phyloP scores from a whole-genome alignment of 2,113 vertebrate genomes.

The Caretta caretta region DNA sequence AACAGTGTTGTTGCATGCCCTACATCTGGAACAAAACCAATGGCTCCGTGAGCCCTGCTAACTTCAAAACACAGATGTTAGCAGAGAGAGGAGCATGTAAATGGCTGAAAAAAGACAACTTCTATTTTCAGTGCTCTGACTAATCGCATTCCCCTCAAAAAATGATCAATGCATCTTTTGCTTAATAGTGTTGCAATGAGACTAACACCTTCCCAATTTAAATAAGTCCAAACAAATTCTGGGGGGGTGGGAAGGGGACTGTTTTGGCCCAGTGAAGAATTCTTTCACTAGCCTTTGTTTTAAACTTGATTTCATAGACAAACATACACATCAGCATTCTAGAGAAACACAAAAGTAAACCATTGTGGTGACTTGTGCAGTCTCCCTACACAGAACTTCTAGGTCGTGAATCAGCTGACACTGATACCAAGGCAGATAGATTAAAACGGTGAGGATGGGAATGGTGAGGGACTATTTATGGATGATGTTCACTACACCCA shows the following conservation, averaged over 20 bases:
- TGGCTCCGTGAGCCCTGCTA: background rate
- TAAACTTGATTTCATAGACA: background rate
- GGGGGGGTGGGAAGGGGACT: background rate
- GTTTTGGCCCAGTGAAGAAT: background rate
- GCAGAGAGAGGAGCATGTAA: background rate
- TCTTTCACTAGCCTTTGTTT: background rate
- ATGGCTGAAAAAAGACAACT: background rate
- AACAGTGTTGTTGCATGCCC: fast-evolving
- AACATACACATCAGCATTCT: background rate
- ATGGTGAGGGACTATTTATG: constrained; percentile 34
- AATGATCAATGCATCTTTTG: background rate
- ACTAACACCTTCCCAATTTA: background rate
- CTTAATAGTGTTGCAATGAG: background rate
- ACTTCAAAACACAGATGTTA: background rate
- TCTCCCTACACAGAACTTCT: constrained; percentile 51
- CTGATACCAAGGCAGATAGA: constrained; percentile 55
- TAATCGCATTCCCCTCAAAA: background rate
- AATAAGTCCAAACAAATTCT: background rate
- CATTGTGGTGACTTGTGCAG: constrained; percentile 6
- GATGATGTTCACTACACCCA: constrained; percentile 62
- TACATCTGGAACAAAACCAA: background rate
- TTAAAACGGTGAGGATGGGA: constrained; percentile 25
- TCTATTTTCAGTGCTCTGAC: background rate
- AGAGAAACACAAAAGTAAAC: constrained; percentile 34
- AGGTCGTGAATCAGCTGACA: constrained; percentile 66